These are phyloP conservation scores for Drosophila parvula DNA, from an alignment of 1,140 invertebrate species.

Conservation along the genomic window DNA sequence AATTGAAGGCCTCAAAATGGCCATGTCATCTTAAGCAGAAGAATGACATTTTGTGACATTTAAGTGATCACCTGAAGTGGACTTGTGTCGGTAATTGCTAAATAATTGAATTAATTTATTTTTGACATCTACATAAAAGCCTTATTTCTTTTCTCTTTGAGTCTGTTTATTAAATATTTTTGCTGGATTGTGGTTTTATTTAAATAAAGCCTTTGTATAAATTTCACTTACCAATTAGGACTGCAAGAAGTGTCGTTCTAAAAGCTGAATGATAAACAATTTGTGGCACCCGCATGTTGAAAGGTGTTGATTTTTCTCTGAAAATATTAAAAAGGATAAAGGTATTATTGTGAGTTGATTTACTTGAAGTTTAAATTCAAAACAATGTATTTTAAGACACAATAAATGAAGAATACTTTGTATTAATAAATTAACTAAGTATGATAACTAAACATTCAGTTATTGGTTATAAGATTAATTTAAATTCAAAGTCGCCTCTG, in stretches of 20 bases:
- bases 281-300: slow-evolving; percentile 60
- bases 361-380: not conserved
- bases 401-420: not conserved
- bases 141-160: not conserved
- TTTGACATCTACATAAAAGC: not conserved
- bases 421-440: not conserved
- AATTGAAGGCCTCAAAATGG: too few species aligned
- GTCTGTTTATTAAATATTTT: not conserved
- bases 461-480: not conserved
- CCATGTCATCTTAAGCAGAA: too few species aligned
- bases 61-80: not conserved
- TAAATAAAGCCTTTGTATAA: not conserved
- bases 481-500: too few species aligned
- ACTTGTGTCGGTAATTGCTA: not conserved
- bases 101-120: not conserved
- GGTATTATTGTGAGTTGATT: not conserved
- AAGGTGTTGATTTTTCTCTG: slow-evolving; percentile 21
- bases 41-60: too few species aligned
- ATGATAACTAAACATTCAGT: too few species aligned
- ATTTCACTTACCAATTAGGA: slow-evolving; percentile 58
- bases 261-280: slow-evolving; percentile 34
- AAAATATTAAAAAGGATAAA: not conserved
- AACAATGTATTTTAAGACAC: too few species aligned
- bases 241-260: slow-evolving; percentile 28
- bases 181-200: not conserved